Conservation (phyloP, 2,113 vertebrate species). For the Alexandromys fortis region DNA sequence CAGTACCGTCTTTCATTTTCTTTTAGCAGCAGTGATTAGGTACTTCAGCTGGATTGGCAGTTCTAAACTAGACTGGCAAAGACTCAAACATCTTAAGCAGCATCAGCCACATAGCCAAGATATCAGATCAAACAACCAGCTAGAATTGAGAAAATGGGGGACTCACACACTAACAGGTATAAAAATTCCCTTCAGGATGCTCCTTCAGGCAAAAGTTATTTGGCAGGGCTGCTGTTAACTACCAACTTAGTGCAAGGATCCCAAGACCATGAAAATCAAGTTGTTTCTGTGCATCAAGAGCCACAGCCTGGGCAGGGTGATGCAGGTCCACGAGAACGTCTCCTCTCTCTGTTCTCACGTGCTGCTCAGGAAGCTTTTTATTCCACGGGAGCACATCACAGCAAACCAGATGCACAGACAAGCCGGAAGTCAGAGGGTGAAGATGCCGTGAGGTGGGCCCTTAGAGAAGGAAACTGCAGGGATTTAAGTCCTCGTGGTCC, state of each 20-base stretch:
- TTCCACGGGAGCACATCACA: not conserved
- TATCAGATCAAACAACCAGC: constrained; percentile 3
- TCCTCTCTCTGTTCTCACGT: not conserved
- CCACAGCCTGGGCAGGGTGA: not conserved
- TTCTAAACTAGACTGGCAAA: constrained; percentile 27
- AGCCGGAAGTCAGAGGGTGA: not conserved
- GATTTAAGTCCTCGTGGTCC: not conserved
- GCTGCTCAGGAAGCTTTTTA: not conserved
- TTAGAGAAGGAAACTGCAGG: not conserved
- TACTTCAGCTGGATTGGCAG: not conserved
- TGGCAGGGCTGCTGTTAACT: not conserved
- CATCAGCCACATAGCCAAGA: not conserved
- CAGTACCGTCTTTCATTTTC: not conserved
- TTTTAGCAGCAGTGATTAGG: not conserved
- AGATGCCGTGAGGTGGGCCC: not conserved
- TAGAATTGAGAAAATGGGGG: not conserved
- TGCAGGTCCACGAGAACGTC: not conserved
- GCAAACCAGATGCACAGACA: not conserved
- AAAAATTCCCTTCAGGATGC: not conserved
- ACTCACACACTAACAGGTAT: not conserved
- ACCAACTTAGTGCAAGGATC: not conserved
- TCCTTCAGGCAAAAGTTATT: not conserved
- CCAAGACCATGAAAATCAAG: not conserved
- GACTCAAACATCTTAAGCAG: not conserved
- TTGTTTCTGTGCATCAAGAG: not conserved